Evolutionary conservation across 2,888 invertebrate genomes (phyloP), one percentile per base, ranked within the genome.

Genomic region (Minunthozetes semirufus): DNA sequence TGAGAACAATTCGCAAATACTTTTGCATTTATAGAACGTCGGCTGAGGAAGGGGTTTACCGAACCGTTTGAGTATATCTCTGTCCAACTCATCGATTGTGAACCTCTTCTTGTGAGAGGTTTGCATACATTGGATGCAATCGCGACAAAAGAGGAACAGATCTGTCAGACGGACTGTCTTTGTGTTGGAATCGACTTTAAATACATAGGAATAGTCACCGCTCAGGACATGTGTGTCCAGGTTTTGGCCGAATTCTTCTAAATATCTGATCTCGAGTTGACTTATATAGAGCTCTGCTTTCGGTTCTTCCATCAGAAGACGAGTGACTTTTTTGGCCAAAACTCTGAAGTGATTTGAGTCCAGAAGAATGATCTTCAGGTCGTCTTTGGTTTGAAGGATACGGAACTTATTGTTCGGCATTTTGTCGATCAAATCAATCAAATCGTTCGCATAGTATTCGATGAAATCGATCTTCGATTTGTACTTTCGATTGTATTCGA

Each of bases 351-450:
- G 15, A 15, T 59, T 15, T 27, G 11, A 13, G 59, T 59, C 59
- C 25, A 59, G 11, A 59, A 59, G 59, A 59, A 27, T 59, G 15
- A 27, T 59, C 13, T 59, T 27, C 17, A 19, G 25, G 6, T 29
- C 29, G 4, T 5, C n/a, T n/a, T 38, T 63, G 13, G 15, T 38
- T 27, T 38, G 63, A 33, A 19, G 33, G 33, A 63, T 33, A 17
- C 33, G 63, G n/a, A 63, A 63, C 63, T 38, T 29, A 33, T 59
- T 59, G 22, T 27, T 9, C 11, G 33, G 63, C 38, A 63, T 33
- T 63, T 63, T 63, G 63, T 63, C 63, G 8, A 63, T 33, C 29
- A 63, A 19, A 17, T 63, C 63, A 33, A 33, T 38, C n/a, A 63
- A 63, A 63, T 63, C 38, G 19, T 29, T 33, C 25, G 61, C 33